Conservation (phyloP, 1,140 invertebrate species). For the Acyrthosiphon pisum region DNA sequence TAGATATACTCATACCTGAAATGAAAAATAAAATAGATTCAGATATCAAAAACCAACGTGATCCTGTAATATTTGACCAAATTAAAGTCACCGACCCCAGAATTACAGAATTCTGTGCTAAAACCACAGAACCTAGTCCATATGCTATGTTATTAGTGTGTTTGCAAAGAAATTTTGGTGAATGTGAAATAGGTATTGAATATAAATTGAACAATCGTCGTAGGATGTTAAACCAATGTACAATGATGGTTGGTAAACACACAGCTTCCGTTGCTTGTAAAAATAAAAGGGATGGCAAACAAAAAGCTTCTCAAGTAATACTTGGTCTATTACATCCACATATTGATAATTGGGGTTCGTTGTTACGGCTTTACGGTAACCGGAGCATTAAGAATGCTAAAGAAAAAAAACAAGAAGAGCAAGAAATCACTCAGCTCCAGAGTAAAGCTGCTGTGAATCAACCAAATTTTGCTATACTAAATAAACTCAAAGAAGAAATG, state of each 20-base stretch:
- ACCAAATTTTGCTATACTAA: constrained; percentile 91
- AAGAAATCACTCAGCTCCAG: constrained; percentile 91
- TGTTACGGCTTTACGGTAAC: constrained; percentile 91
- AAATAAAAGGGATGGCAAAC: constrained; percentile 98
- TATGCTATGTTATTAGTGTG: constrained; percentile 93
- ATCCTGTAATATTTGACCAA: constrained; percentile 85
- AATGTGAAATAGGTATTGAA: constrained; percentile 86
- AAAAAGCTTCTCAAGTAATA: constrained; percentile 93
- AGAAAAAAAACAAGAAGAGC: constrained; percentile 93
- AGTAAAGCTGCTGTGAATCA: constrained; percentile 89
- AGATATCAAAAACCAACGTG: constrained; percentile 28
- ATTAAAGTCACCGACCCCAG: constrained; percentile 92
- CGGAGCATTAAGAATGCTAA: constrained; percentile 90
- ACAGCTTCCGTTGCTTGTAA: constrained; percentile 86
- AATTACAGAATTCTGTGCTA: constrained; percentile 91
- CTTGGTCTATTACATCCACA: constrained; percentile 90
- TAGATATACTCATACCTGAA: constrained; percentile 93
- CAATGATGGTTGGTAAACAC: constrained; percentile 93
- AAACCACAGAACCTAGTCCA: constrained; percentile 93
- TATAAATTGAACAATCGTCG: constrained; percentile 88
- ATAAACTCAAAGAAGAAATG: constrained; percentile 91
- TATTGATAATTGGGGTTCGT: constrained; percentile 92
- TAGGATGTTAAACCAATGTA: constrained; percentile 92
- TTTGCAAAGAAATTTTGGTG: constrained; percentile 88
- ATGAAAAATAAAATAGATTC: constrained; percentile 72